Conservation (phyloP, 2,888 invertebrate species). For the Oxyteleia sp. region DNA sequence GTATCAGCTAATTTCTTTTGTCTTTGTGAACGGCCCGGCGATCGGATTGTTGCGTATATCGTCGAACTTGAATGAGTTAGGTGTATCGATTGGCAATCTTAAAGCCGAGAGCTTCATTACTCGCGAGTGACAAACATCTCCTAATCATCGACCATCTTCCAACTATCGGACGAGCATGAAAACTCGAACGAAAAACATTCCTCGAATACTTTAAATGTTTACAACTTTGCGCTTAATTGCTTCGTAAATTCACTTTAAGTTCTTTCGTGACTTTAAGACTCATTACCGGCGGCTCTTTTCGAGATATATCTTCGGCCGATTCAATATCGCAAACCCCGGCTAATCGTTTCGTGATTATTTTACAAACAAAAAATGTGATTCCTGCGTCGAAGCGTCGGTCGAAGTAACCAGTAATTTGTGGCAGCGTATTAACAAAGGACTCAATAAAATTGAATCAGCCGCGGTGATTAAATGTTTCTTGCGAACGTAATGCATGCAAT, state of each 20-base stretch:
- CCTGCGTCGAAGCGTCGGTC: not conserved
- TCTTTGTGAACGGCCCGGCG: no score
- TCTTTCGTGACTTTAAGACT: constrained; percentile 21
- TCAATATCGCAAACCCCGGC: not conserved
- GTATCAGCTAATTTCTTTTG: no score
- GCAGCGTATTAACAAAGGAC: constrained; percentile 6
- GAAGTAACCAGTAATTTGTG: no score
- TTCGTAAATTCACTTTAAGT: constrained; percentile 35
- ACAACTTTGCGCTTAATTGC: constrained; percentile 47
- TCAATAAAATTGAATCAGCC: constrained; percentile 15
- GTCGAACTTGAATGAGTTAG: no score
- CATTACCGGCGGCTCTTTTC: not conserved
- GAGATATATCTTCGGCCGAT: not conserved
- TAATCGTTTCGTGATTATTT: constrained; percentile 17
- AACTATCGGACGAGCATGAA: constrained; percentile 1
- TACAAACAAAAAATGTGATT: not conserved
- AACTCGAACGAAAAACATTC: constrained; percentile 39
- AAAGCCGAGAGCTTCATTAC: no score
- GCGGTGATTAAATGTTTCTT: constrained; percentile 9
- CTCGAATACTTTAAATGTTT: constrained; percentile 41
- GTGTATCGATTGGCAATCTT: no score
- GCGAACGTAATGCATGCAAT: constrained; percentile 10
- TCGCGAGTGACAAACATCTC: constrained; percentile 25
- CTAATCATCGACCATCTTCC: constrained; percentile 14
- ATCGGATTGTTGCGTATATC: no score